These are phyloP conservation scores for Netelia melanura DNA, from an alignment of 2,888 invertebrate genomes.

Conservation along the genomic window DNA sequence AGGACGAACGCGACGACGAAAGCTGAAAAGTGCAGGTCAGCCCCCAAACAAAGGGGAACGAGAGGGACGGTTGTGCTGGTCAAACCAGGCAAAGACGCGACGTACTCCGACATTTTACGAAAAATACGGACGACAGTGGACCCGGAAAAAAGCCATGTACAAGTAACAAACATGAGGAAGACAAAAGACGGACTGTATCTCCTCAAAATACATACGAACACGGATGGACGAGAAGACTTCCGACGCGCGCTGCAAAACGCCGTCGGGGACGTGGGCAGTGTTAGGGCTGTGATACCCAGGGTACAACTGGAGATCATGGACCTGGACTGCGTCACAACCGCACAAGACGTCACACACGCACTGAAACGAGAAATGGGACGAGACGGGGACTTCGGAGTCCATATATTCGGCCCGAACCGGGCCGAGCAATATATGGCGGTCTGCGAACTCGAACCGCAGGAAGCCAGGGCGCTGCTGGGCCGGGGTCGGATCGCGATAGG, in stretches of 20 bases:
- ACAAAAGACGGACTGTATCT: slow-evolving; percentile 56
- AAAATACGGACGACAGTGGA: not conserved
- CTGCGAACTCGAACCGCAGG: slow-evolving; percentile 33
- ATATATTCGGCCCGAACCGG: slow-evolving; percentile 46
- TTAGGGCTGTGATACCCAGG: no score
- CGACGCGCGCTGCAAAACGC: not conserved
- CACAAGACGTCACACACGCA: slow-evolving; percentile 52
- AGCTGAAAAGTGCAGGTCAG: no score
- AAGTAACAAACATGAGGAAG: slow-evolving; percentile 47
- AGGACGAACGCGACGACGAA: no score
- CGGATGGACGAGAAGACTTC: slow-evolving; percentile 19
- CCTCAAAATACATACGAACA: slow-evolving; percentile 32
- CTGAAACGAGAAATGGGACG: slow-evolving; percentile 49
- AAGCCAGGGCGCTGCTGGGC: slow-evolving; percentile 25
- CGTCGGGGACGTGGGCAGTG: no score
- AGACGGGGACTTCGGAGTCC: slow-evolving; percentile 39
- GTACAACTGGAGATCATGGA: no score
- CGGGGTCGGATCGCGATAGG: slow-evolving; percentile 45
- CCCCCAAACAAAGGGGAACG: no score
- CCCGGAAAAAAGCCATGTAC: slow-evolving; percentile 30
- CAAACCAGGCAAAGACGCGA: no score
- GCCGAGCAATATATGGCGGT: slow-evolving; percentile 48
- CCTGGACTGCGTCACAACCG: slow-evolving; percentile 12
- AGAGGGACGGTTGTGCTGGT: no score
- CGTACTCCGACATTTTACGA: no score